Evolutionary conservation across 2,888 invertebrate genomes (phyloP), one percentile per base, ranked within the genome.

Genomic region (Zaprionus obscuricornis): DNA sequence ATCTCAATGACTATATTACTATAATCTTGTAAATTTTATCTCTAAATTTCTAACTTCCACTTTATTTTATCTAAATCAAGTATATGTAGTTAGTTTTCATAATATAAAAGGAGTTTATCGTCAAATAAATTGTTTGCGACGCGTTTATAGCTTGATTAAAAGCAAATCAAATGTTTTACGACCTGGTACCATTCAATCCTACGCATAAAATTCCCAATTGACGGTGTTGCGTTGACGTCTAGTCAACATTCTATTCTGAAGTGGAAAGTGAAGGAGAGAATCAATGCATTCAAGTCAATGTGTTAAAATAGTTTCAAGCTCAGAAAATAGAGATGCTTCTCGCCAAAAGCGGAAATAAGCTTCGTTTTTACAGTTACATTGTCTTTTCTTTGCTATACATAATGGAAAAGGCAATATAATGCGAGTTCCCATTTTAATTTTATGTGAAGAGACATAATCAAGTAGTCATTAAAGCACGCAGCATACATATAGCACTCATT

Each of bases 301-400:
- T 64, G 67, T 71, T 49, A 57, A 67, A 56, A 39, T 34, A 54
- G 43, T 50, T 49, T 29, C 36, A 46, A 45, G 29, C 22, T n/a
- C 40, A 52, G 64, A 78, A 75, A 72, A 79, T 63, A 77, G 68
- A 57, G 79, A n/a, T n/a, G 73, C 85, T 85, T 83, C 75, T 66
- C 50, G 31, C 13, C 11, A 16, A 13, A 55, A 49, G 66, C 85
- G 78, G 85, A 78, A 85, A 78, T 82, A 63, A 71, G 56, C 45
- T 60, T 69, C 59, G 55, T 47, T 56, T 36, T 27, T 54, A 47
- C 63, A 52, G 55, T 69, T 63, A 79, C 60, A 71, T 49, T 29
- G 58, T 45, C 24, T 46, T 43, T 59, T 64, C 43, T 45, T 45
- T 64, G 65, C 46, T 46, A 26, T 46, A 65, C 46, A 57, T 33